Conservation (phyloP, 2,797 vertebrate genomes). For the Valencia hispanica region DNA sequence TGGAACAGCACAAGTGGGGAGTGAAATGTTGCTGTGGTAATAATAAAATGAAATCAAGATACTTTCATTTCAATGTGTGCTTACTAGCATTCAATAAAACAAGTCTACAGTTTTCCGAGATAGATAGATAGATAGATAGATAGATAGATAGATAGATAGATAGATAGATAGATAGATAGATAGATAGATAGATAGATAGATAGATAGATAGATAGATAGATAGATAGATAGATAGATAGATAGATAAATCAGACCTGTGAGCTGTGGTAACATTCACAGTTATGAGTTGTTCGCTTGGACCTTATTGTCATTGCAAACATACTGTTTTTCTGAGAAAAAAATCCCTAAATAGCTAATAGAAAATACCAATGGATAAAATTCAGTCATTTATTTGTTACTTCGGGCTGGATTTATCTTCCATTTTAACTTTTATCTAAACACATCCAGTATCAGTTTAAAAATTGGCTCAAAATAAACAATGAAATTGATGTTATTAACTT, state of each 20-base stretch:
- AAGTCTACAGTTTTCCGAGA: too few relatives aligned
- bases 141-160: background rate
- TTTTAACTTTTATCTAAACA: conserved; percentile 4
- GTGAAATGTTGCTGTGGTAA: too few relatives aligned
- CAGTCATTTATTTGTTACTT: background rate
- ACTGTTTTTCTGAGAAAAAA: background rate
- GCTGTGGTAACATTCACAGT: background rate
- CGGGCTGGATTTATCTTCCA: background rate
- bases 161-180: background rate
- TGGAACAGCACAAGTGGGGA: too few relatives aligned
- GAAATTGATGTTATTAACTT: background rate
- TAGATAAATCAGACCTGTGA: background rate
- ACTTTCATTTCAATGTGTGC: too few relatives aligned
- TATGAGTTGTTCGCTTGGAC: background rate
- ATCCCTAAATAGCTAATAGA: background rate
- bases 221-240: background rate
- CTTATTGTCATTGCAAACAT: background rate
- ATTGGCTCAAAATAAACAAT: background rate
- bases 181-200: background rate
- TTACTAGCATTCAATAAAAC: background rate
- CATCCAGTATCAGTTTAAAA: background rate
- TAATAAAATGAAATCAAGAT: too few relatives aligned
- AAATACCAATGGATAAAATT: background rate
- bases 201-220: background rate
- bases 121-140: background rate